Conservation (phyloP, 2,113 vertebrate genomes). For the Columbina picui region DNA sequence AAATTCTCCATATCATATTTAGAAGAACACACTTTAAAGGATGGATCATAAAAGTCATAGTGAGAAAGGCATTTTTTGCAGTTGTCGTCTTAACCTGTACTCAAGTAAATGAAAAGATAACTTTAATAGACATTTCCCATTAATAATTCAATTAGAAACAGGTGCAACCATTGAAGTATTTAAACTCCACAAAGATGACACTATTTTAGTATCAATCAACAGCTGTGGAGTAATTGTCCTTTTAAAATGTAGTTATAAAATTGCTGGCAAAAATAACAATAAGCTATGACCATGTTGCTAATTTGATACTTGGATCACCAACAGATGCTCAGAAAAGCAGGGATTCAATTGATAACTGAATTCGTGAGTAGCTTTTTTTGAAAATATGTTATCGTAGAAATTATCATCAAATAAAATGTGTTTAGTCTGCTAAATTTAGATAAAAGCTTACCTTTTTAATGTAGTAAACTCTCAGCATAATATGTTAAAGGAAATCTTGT, state of each 20-base stretch:
- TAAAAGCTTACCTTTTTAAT: neutral
- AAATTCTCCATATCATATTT: neutral
- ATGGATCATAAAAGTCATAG: neutral
- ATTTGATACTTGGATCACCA: conserved; percentile 11
- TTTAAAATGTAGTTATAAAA: conserved; percentile 62
- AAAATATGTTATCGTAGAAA: neutral
- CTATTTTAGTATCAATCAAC: conserved; percentile 47
- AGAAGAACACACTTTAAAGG: neutral
- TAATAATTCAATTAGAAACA: conserved; percentile 52
- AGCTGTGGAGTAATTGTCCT: conserved; percentile 62
- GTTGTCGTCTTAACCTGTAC: neutral
- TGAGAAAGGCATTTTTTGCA: neutral
- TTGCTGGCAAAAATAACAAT: conserved; percentile 18
- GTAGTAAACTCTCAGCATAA: neutral
- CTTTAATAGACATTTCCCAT: neutral
- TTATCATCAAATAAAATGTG: neutral
- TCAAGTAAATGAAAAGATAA: neutral
- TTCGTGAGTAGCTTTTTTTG: neutral
- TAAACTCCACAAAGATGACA: conserved; percentile 25
- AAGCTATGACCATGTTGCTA: neutral
- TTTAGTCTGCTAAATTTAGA: neutral
- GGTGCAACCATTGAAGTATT: conserved; percentile 29
- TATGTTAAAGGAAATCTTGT: neutral
- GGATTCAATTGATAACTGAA: neutral
- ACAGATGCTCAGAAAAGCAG: neutral